Base-by-base conservation (phyloP, 2,113 vertebrate genomes). In the Telmatochromis sp. region DNA sequence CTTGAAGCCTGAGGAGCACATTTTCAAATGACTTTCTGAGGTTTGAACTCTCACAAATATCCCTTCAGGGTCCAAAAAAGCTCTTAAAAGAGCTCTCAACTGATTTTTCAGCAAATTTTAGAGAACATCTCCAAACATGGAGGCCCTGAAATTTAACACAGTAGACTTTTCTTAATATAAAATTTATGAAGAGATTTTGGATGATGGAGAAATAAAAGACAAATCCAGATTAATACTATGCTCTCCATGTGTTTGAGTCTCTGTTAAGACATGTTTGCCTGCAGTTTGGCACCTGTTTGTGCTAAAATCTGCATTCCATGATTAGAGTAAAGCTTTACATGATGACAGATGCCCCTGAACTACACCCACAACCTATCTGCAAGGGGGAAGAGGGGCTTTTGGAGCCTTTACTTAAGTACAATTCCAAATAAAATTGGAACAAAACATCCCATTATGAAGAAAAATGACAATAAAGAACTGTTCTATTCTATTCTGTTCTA, bases 201-300 rank as follows among this genome's bases (percentile, higher is more conserved):
- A 4, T 80, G 26, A 15, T 54, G 19, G 5, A 7, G 78, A 28
- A 40, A 42, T 31, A 45, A 81, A 57, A 73, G 68, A 47, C 4
- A 26, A 73, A 47, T 15, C 5, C n/a, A 49, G 58, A 45, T 81
- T 49, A 0, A 14, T 45, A 26, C 12, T 17, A 31, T 19, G 65
- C 78, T 70, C 82, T 84, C 51, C 49, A n/a, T 78, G 65, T n/a
- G 70, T 87, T 37, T 40, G 0, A 40, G 78, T 28, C 79, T 87
- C 80, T 93, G 89, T 91, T 91, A 80, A 89, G 93, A 89, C 94
- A 87, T 4, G 93, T 87, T 15, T 26, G 85, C 57, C 73, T 88
- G 49, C 88, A 75, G 68, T 53, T 31, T 83, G 89, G 51, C 86
- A 91, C 90, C 91, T 92, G 91, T 85, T 90, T 87, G 37, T 13